Evolutionary conservation across 2,113 vertebrate species (phyloP).

Genomic region (Hipposideros armiger): DNA sequence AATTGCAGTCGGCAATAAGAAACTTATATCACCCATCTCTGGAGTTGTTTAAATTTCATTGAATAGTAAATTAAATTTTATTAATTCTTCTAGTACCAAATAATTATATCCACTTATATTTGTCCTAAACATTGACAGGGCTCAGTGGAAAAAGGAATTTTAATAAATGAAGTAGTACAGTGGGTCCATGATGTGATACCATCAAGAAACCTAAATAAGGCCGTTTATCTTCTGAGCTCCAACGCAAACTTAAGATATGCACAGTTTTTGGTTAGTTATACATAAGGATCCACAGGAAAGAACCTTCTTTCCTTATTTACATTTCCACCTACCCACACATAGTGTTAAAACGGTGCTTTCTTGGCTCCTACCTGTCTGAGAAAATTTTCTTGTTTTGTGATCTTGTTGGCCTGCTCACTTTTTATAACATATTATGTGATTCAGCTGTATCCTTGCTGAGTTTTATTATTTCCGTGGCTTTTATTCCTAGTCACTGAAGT

Average conservation of each 20-base stretch:
- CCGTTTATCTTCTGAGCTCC: not conserved
- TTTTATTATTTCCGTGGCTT: slow-evolving; percentile 52
- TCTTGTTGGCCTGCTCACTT: not conserved
- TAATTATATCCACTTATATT: not conserved
- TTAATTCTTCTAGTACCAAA: not conserved
- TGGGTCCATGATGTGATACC: not conserved
- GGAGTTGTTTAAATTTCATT: not conserved
- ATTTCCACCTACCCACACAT: not conserved
- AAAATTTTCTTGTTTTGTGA: slow-evolving; percentile 11
- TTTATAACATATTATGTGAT: not conserved
- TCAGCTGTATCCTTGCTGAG: slow-evolving; percentile 29
- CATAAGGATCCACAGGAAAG: not conserved
- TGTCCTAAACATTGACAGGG: not conserved
- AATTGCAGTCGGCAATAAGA: not conserved
- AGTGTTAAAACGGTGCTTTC: not conserved
- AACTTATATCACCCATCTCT: not conserved
- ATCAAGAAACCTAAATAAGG: not conserved
- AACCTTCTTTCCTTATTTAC: not conserved
- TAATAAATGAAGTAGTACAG: not conserved
- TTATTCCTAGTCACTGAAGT: slow-evolving; percentile 5
- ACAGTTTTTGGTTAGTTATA: not conserved
- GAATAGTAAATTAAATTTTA: slow-evolving; percentile 31
- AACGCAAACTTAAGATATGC: not conserved
- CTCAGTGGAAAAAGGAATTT: not conserved
- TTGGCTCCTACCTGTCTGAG: not conserved